Percentiles rank a stretch among this genome's conserved stretches.
These are phyloP conservation scores for Melitaea cinxia DNA, from an alignment of 1,140 invertebrate species.

Conservation along the genomic window DNA sequence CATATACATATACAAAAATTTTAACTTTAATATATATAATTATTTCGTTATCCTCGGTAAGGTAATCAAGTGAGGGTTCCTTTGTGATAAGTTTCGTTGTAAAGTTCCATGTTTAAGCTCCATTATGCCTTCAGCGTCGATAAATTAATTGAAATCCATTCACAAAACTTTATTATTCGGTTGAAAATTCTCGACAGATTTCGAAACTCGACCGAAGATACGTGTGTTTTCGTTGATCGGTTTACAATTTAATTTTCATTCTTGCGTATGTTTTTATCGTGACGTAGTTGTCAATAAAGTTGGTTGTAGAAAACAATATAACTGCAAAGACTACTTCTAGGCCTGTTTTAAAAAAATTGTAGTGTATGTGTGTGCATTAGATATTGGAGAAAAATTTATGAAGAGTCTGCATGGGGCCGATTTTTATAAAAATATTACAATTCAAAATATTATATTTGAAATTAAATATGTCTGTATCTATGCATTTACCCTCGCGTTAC, in stretches of 20 bases:
- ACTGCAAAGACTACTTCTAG: too few relatives aligned
- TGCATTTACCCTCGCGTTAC: too few relatives aligned
- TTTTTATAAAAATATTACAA: too few relatives aligned
- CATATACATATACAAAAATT: neutral
- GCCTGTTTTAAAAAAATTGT: too few relatives aligned
- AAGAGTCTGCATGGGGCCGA: too few relatives aligned
- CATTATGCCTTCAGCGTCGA: conserved; percentile 55
- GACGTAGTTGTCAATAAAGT: neutral
- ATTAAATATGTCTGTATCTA: too few relatives aligned
- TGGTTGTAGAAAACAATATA: too few relatives aligned
- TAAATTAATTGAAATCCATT: conserved; percentile 63
- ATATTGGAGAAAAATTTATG: too few relatives aligned
- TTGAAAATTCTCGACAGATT: conserved; percentile 26
- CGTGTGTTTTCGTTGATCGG: conserved; percentile 3
- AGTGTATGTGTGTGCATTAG: too few relatives aligned
- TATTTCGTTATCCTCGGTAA: neutral
- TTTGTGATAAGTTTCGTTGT: conserved; percentile 23
- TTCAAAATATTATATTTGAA: too few relatives aligned
- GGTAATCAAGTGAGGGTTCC: conserved; percentile 21
- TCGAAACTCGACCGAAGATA: conserved; percentile 15
- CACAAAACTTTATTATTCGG: conserved; percentile 26
- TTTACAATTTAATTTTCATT: conserved; percentile 12
- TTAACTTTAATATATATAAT: conserved; percentile 5
- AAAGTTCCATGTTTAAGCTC: conserved; percentile 55
- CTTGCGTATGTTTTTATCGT: neutral